Evolutionary conservation across 2,797 vertebrate species (phyloP), one percentile per base, ranked within the genome.

Genomic region (Acridotheres tristis): DNA sequence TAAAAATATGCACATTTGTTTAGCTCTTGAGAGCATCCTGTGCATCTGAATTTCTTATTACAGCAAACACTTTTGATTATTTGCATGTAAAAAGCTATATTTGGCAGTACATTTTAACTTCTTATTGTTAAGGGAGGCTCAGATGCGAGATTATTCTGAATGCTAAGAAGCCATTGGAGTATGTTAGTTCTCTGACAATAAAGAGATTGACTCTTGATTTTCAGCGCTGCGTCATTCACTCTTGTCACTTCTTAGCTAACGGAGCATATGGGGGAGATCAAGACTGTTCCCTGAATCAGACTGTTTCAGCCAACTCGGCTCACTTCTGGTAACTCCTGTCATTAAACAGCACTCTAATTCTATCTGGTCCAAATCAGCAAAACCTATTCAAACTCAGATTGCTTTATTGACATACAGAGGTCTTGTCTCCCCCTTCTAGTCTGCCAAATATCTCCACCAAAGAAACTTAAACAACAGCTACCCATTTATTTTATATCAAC

Each of bases 211-310:
- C 48, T 47, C 53, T 21, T 62, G 55, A n/a, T 57, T 84, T 25
- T 3, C 13, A 30, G 11, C 26, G 12, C 30, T 1, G 0, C 0
- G 8, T 27, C 16, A 34, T 63, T 79, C 50, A 29, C 23, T 59
- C 9, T 30, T 74, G 34, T 69, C 11, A 20, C 43, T 48, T 57
- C 20, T 71, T 62, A 59, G 12, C 3, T 50, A 67, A 42, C 2
- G 10, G 10, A 13, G 42, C 18, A 26, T 26, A 63, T 2, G 0
- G 0, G 12, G 30, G 12, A 90, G 25, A 47, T 66, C 16, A 47
- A 29, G 15, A 11, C 32, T 38, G 1, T 48, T 63, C 18, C 26
- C 61, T 29, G 8, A 26, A 11, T 32, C 34, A 53, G 38, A 36
- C 4, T 12, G 4, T 50, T 66, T 59, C n/a, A 30, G 25, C 18